phyloP scores from a whole-genome alignment of 2,888 invertebrate species.

The Philonicus albiceps region DNA sequence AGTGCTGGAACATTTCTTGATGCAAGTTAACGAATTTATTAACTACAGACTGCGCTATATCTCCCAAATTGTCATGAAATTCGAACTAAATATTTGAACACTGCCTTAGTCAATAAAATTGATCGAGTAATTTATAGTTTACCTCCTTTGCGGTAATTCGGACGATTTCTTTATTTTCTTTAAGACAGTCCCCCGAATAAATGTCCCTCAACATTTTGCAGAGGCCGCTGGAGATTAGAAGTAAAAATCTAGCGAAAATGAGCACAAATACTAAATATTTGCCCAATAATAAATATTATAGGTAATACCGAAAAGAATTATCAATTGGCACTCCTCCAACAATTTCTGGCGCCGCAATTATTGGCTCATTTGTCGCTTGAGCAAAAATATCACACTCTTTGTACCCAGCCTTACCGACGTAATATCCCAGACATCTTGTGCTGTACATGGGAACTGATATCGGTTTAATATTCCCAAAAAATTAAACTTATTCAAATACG shows the following conservation, averaged over 20 bases:
- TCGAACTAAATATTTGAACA: conserved; percentile 68
- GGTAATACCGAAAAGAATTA: conserved; percentile 66
- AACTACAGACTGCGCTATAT: conserved; percentile 86
- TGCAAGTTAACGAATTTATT: conserved; percentile 85
- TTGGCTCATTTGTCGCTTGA: conserved; percentile 76
- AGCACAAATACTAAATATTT: background rate
- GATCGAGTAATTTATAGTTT: conserved; percentile 51
- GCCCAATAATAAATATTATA: background rate
- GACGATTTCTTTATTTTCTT: conserved; percentile 82
- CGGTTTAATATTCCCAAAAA: background rate
- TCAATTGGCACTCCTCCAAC: conserved; percentile 82
- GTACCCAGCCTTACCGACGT: conserved; percentile 84
- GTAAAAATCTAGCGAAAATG: conserved; percentile 70
- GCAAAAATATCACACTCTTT: conserved; percentile 81
- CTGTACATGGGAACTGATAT: conserved; percentile 62
- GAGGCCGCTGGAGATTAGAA: conserved; percentile 86
- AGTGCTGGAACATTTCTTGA: conserved; percentile 72
- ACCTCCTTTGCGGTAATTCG: conserved; percentile 81
- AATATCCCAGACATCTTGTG: conserved; percentile 88
- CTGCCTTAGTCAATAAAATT: conserved; percentile 8
- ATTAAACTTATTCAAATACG: background rate
- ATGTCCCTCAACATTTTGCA: conserved; percentile 85
- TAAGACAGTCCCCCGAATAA: conserved; percentile 73
- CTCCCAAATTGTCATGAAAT: conserved; percentile 78
- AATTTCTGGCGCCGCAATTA: conserved; percentile 84